A percentile compares a stretch with the other conserved stretches of the same genome.
Evolutionary conservation across 2,888 invertebrate species (phyloP).

Genomic region (Autographa pulchrina): DNA sequence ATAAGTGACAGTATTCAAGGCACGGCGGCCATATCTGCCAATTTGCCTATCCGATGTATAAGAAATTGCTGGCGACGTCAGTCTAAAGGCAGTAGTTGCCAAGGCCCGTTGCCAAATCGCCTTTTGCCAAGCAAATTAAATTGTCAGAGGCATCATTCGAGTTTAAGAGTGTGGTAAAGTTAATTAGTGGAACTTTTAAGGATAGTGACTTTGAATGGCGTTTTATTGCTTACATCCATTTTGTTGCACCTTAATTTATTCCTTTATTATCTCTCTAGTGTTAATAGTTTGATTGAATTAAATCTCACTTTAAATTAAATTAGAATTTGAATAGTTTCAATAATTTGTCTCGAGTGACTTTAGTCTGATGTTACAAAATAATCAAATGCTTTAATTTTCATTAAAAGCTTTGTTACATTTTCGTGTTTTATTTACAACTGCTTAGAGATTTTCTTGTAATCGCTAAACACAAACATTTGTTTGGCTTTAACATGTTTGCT

Average conservation of each 20-base stretch:
- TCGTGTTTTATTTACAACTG: background rate
- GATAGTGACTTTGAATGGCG: background rate
- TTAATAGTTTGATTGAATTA: background rate
- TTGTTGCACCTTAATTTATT: background rate
- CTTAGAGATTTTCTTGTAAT: background rate
- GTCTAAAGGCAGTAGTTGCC: conserved; percentile 25
- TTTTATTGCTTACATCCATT: background rate
- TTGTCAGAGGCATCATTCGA: conserved; percentile 36
- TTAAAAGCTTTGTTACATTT: background rate
- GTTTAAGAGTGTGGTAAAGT: conserved; percentile 14
- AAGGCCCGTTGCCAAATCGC: conserved; percentile 42
- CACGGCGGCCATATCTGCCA: conserved; percentile 8
- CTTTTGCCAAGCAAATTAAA: conserved; percentile 48
- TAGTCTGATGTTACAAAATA: background rate
- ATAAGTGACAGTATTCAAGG: background rate
- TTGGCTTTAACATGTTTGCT: background rate
- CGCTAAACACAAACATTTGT: background rate
- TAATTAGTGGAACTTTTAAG: conserved; percentile 11
- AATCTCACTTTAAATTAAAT: background rate
- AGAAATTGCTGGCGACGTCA: conserved; percentile 21
- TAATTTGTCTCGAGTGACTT: conserved; percentile 1
- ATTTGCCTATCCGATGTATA: conserved; percentile 33
- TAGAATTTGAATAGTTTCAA: background rate
- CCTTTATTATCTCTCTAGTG: background rate
- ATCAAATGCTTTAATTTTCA: background rate